phyloP scores from a whole-genome alignment of 2,113 vertebrate species.

The Terrapene triunguis region DNA sequence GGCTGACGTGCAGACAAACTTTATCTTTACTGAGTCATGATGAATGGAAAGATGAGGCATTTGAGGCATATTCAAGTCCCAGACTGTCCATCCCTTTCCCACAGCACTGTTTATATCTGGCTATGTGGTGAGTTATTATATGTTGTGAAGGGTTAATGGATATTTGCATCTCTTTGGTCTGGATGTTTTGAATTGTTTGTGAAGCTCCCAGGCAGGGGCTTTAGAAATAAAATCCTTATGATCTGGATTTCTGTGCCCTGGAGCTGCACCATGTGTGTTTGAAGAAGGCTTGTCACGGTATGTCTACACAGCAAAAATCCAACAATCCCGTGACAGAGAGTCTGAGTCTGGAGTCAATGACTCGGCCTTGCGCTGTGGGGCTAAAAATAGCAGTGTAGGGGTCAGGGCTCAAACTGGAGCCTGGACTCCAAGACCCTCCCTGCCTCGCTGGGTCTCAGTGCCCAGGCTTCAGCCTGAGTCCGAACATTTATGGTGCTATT shows the following conservation, averaged over 20 bases:
- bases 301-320: too few species aligned
- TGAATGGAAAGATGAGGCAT: neutral
- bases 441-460: too few species aligned
- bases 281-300: neutral
- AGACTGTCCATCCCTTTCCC: neutral
- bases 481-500: too few species aligned
- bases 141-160: neutral
- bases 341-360: too few species aligned
- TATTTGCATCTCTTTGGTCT: neutral
- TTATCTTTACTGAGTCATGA: neutral
- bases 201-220: neutral
- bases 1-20: neutral
- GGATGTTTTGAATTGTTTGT: neutral
- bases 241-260: neutral
- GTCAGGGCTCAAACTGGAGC: too few species aligned
- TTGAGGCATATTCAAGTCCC: accelerated
- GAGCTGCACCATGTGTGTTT: neutral
- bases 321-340: too few species aligned
- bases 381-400: too few species aligned
- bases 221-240: accelerated
- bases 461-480: too few species aligned
- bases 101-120: neutral
- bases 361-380: too few species aligned
- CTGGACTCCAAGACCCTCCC: too few species aligned
- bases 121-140: neutral